Base-by-base conservation (phyloP, 1,140 invertebrate genomes). In the Lysiphlebus fabarum region DNA sequence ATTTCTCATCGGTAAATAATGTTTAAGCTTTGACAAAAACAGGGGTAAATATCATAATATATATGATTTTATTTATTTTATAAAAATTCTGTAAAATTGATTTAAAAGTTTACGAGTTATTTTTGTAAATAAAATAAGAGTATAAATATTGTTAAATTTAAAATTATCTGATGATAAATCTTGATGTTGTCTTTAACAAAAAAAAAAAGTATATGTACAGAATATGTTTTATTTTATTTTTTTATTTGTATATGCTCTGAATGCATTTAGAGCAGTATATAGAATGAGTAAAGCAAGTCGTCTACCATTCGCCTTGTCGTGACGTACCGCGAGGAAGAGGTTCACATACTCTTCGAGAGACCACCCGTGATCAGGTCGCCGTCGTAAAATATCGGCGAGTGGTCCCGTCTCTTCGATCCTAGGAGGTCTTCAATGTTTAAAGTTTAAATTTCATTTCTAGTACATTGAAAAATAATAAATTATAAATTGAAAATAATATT, bases 291-390 rank as follows among this genome's bases (percentile, higher is more conserved):
- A 38, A 48, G 43, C 41, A 58, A 50, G 54, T 34, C 49, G 41
- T 38, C 45, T 68, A 68, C 61, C 65, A 69, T 59, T 58, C 64
- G 62, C 59, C 59, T 58, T 58, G 51, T 57, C 55, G 57, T 59
- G 59, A 64, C 56, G 58, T 40, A 45, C 12, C 44, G 36, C 53
- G 36, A 47, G 10, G 33, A 53, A 12, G 43, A 50, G 17, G 53
- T 49, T 44, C 34, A 17, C 26, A 54, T 53, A 40, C 17, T 38
- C 36, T 43, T 70, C 7, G 36, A 36, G 34, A 38, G 74, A 76
- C 75, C 73, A 78, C 75, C 74, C 75, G 72, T 56, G 65, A 72
- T 51, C 17, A 26, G 70, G 59, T 45, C 45, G 45, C 55, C 44
- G 58, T 60, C 48, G 55, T 58, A 61, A 62, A 62, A 60, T 58